These are phyloP conservation scores for Rattus rattus DNA, from an alignment of 2,113 vertebrate genomes.

Conservation along the genomic window DNA sequence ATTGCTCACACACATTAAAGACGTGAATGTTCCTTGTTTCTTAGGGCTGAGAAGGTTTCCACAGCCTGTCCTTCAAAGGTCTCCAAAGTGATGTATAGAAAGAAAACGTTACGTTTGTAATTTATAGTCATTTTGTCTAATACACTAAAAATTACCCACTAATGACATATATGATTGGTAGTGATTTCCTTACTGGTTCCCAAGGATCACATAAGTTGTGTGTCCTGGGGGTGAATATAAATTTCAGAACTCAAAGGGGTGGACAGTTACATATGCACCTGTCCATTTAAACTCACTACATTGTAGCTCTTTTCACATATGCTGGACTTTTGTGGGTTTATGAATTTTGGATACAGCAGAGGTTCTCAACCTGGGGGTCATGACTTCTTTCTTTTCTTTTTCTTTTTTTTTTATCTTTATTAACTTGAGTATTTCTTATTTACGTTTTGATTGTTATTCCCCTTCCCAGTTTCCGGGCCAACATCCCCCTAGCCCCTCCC, in stretches of 20 bases:
- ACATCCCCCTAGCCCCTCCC: too few relatives aligned
- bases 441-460: too few relatives aligned
- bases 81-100: not conserved
- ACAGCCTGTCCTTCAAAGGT: not conserved
- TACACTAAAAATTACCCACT: not conserved
- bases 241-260: not conserved
- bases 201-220: not conserved
- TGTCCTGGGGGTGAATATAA: not conserved
- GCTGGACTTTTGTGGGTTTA: not conserved
- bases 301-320: not conserved
- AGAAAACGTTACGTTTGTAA: not conserved
- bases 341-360: not conserved
- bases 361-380: not conserved
- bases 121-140: conserved; percentile 10
- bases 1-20: not conserved
- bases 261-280: not conserved
- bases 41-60: not conserved
- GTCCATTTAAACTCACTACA: not conserved
- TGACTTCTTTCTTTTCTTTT: not conserved
- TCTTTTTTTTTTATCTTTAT: too few relatives aligned
- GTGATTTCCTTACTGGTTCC: not conserved
- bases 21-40: not conserved
- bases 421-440: too few relatives aligned
- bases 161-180: not conserved
- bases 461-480: too few relatives aligned